These are phyloP conservation scores for Platalea minor DNA, from an alignment of 2,797 vertebrate genomes.

Conservation along the genomic window DNA sequence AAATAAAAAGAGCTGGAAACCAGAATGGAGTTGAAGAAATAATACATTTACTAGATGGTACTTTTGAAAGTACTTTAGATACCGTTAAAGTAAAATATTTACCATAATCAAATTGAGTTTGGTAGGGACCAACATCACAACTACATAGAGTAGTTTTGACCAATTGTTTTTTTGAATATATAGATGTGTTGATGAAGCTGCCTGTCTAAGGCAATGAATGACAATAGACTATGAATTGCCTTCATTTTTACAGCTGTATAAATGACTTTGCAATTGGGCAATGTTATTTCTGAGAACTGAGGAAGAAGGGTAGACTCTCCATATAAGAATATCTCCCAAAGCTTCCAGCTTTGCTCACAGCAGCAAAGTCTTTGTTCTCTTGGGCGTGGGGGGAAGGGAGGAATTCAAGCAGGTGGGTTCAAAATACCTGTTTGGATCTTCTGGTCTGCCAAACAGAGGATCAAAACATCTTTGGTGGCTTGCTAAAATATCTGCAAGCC, in stretches of 20 bases:
- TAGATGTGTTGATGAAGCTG: neutral
- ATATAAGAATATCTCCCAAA: neutral
- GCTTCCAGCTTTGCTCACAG: neutral
- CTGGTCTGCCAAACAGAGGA: neutral
- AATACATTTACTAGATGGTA: neutral
- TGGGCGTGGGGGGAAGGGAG: rapidly evolving
- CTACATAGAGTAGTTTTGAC: neutral
- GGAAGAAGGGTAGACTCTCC: neutral
- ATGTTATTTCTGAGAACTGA: neutral
- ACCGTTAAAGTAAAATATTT: neutral
- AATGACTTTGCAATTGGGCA: neutral
- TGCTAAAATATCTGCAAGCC: neutral
- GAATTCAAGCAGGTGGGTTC: neutral
- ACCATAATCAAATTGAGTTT: neutral
- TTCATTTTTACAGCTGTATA: neutral
- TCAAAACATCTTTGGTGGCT: neutral
- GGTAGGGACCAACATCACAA: neutral
- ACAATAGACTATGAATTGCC: neutral
- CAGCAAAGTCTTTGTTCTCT: neutral
- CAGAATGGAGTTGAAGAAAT: neutral
- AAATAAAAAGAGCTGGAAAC: neutral
- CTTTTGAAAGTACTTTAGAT: neutral
- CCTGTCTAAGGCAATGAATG: neutral
- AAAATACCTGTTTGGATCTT: neutral
- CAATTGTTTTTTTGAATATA: neutral